Evolutionary conservation across 2,888 invertebrate species (phyloP).

Genomic region (Ormyrus nitidulus): DNA sequence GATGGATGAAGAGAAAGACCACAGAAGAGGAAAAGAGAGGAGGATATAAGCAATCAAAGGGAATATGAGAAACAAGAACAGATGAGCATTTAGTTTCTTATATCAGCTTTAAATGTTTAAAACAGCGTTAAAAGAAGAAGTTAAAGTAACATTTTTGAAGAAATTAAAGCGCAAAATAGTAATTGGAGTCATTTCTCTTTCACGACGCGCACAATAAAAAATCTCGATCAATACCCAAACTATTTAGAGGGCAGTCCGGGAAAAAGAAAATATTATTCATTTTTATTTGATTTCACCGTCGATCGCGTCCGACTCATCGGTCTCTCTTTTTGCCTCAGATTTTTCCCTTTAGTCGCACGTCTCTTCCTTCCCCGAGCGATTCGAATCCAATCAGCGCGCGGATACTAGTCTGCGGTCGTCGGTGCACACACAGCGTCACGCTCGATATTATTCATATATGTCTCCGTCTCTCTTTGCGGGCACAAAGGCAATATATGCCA

Average conservation of each 20-base stretch:
- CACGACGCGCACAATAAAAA: no score
- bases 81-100: no score
- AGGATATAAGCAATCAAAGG: neutral
- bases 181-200: no score
- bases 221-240: no score
- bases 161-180: no score
- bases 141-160: no score
- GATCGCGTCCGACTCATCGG: neutral
- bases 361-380: constrained; percentile 61
- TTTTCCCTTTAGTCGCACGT: constrained; percentile 20
- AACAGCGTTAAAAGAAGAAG: no score
- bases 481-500: constrained; percentile 64
- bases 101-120: no score
- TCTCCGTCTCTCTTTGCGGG: constrained; percentile 59
- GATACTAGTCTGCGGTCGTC: constrained; percentile 47
- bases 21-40: neutral
- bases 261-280: neutral
- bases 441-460: constrained; percentile 68
- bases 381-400: constrained; percentile 67
- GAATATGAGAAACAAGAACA: no score
- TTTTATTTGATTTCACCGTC: constrained; percentile 9
- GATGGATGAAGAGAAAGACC: no score
- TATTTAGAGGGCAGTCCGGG: neutral
- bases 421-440: neutral
- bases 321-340: constrained; percentile 36